phyloP scores from a whole-genome alignment of 2,888 invertebrate species.

The Caenorhabditis drosophilae region DNA sequence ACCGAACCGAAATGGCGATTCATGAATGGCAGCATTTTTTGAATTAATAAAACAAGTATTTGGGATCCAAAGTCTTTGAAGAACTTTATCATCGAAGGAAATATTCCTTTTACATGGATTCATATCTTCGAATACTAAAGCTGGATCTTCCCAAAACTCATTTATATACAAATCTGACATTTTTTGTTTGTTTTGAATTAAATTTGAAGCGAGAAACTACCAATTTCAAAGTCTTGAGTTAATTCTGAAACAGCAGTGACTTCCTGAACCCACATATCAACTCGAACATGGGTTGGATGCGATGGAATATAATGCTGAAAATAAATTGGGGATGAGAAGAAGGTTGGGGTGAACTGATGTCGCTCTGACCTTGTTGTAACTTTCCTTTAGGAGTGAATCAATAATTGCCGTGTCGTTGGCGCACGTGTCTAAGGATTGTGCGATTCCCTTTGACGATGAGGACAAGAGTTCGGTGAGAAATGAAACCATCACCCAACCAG shows the following conservation, averaged over 20 bases:
- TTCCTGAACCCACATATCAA: constrained; percentile 69
- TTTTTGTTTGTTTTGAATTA: neutral
- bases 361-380: constrained; percentile 57
- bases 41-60: constrained; percentile 67
- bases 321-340: too few relatives aligned
- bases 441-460: constrained; percentile 53
- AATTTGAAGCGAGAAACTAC: constrained; percentile 18
- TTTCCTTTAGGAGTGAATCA: constrained; percentile 63
- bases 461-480: constrained; percentile 66
- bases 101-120: constrained; percentile 68
- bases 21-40: constrained; percentile 68
- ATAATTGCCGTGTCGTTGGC: constrained; percentile 68
- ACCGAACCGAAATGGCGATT: constrained; percentile 67
- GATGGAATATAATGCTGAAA: constrained; percentile 66
- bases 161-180: constrained; percentile 69
- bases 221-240: constrained; percentile 69
- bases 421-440: constrained; percentile 47
- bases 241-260: constrained; percentile 68
- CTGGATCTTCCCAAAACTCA: constrained; percentile 69
- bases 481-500: constrained; percentile 69
- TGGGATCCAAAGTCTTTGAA: constrained; percentile 68
- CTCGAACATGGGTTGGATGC: constrained; percentile 65
- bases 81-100: constrained; percentile 68
- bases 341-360: too few relatives aligned
- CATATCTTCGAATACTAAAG: constrained; percentile 65